phyloP scores from a whole-genome alignment of 2,797 vertebrate species.

The Knipowitschia caucasica region DNA sequence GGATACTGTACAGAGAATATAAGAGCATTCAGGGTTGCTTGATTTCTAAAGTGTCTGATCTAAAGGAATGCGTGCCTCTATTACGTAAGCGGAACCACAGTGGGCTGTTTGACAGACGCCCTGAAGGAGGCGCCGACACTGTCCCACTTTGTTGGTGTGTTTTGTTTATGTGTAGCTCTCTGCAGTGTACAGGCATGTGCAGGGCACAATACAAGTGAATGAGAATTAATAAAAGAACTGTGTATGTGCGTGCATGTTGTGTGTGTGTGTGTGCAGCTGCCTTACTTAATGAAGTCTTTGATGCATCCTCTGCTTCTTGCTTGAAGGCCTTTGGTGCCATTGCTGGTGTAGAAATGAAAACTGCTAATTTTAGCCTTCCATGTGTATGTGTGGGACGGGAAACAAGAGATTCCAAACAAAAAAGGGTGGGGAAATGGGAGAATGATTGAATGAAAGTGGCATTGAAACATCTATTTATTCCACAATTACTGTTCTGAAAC shows the following conservation, averaged over 20 bases:
- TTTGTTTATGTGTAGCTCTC: conserved; percentile 12
- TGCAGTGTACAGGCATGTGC: conserved; percentile 1
- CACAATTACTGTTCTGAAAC: conserved; percentile 5
- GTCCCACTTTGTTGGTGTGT: conserved; percentile 37
- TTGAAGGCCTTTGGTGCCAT: conserved; percentile 52
- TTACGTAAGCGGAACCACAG: conserved; percentile 58
- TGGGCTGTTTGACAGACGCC: conserved; percentile 44
- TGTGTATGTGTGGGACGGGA: conserved; percentile 45
- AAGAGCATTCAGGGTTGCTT: conserved; percentile 14
- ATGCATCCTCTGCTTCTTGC: conserved; percentile 63
- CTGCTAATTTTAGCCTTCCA: conserved; percentile 69
- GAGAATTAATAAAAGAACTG: conserved; percentile 36
- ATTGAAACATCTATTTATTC: conserved; percentile 14
- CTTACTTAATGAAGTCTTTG: conserved; percentile 69
- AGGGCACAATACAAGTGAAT: conserved; percentile 16
- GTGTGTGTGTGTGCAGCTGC: conserved; percentile 18
- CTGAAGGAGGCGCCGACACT: conserved; percentile 48
- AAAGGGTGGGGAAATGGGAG: conserved; percentile 14
- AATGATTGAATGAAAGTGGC: conserved; percentile 20
- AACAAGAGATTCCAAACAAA: conserved; percentile 25
- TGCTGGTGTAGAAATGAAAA: conserved; percentile 60
- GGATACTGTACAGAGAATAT: not conserved
- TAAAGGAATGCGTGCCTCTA: conserved; percentile 57
- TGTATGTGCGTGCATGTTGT: conserved; percentile 8
- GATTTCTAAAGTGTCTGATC: conserved; percentile 31